Conservation (phyloP, 2,797 vertebrate genomes). For the Oreochromis grahami region DNA sequence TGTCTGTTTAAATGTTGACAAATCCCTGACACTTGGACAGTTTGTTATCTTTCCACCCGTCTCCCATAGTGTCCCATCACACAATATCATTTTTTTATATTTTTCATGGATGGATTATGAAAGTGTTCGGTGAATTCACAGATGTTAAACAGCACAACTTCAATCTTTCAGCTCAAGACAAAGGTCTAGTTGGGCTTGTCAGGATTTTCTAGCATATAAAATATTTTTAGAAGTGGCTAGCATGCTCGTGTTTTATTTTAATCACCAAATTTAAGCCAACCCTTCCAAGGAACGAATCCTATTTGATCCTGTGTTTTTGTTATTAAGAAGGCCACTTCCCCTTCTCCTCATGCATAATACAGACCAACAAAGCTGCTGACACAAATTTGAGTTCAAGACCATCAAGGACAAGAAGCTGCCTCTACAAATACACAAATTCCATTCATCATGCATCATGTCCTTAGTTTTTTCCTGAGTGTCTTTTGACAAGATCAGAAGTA, state of each 20-base stretch:
- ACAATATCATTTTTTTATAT: not conserved
- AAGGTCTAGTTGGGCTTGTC: not conserved
- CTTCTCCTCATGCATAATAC: not conserved
- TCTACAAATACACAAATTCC: not conserved
- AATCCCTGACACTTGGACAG: conserved; percentile 38
- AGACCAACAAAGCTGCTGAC: not conserved
- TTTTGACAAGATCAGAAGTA: not conserved
- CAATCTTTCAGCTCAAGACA: not conserved
- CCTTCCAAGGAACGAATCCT: not conserved
- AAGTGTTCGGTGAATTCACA: not conserved
- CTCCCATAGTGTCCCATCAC: conserved; percentile 12
- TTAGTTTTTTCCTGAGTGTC: not conserved
- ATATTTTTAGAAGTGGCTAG: not conserved
- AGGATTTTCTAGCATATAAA: not conserved
- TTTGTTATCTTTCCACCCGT: conserved; percentile 21
- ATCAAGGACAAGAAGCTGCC: not conserved
- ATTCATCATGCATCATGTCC: not conserved
- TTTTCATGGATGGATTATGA: conserved; percentile 5
- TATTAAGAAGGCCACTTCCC: not conserved
- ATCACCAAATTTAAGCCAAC: not conserved
- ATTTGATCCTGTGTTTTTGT: not conserved
- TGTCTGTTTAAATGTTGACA: conserved; percentile 38
- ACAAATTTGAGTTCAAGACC: not conserved
- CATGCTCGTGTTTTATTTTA: not conserved
- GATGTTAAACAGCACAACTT: not conserved